Conservation (phyloP, 2,888 invertebrate genomes). For the Allacma fusca region DNA sequence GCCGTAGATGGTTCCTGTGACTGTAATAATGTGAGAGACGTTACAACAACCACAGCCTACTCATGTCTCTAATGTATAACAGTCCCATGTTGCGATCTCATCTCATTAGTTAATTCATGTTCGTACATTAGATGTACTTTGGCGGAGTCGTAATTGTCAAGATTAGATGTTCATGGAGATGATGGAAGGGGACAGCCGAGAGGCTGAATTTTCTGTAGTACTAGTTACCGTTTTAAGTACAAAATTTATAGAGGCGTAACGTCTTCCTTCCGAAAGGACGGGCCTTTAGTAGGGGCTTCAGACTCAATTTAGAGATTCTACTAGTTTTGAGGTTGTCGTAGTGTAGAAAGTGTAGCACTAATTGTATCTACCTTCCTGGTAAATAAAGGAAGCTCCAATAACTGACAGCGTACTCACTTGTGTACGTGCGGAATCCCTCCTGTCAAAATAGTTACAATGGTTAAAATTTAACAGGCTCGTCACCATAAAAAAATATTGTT, state of each 20-base stretch:
- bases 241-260: neutral
- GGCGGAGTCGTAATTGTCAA: conserved; percentile 16
- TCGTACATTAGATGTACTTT: conserved; percentile 11
- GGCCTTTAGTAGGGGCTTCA: neutral
- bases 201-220: neutral
- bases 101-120: conserved; percentile 21
- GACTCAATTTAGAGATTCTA: too few species aligned
- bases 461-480: conserved; percentile 4
- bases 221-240: neutral
- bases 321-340: too few species aligned
- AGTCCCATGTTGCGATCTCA: neutral
- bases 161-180: conserved; percentile 11
- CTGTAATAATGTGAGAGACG: neutral
- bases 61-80: conserved; percentile 23
- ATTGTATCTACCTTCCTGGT: too few species aligned
- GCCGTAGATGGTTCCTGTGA: too few species aligned
- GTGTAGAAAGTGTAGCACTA: too few species aligned
- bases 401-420: too few species aligned
- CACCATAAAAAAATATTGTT: conserved; percentile 4
- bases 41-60: conserved; percentile 3
- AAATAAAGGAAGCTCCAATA: too few species aligned
- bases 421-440: too few species aligned
- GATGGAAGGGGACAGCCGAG: neutral
- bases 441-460: too few species aligned
- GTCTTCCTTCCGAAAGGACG: too few species aligned